Base-by-base conservation (phyloP, 2,113 vertebrate genomes). In the Prietella phreatophila region DNA sequence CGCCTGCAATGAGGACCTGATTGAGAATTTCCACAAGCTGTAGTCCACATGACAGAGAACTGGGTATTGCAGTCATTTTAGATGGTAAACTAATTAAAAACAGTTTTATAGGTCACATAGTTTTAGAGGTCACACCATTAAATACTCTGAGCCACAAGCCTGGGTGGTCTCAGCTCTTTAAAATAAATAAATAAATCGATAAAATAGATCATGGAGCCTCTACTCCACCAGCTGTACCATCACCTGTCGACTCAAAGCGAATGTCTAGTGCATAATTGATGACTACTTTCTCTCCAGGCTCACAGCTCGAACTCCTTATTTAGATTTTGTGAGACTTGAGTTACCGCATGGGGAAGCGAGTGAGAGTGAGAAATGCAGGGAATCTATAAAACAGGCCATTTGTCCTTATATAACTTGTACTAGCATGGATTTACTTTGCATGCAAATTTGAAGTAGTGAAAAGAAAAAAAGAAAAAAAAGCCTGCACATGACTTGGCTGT, bases 181-280 rank as follows among this genome's bases (percentile, higher is more conserved):
- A 55, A 55, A 55, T 14, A 53, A 53, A 53, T 2, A 53, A 53
- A 53, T 11, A 75, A 20, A 75, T 4, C 0, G 7, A 6, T 7
- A 47, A 47, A 47, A 0, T 47, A 7, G 42, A 47, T 22, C 58
- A 61, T 27, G 36, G 27, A n/a, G n/a, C 22, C 58, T 84, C 82
- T 15, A 47, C 58, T 63, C 30, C 50, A 75, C 65, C 20, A 60
- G 14, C 50, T 76, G 33, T 42, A 75, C 25, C 33, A 76, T 19
- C 84, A 85, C 84, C 84, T 85, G 71, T 85, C 39, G 13, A 25
- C 53, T 42, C 84, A 73, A 53, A 33, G 19, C 7, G 14, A 30
- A 85, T 25, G 55, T 60, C 69, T n/a, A 39, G 33, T 75, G 33
- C 69, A 85, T 20, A 75, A 58, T 67, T 27, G 58, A 76, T 55